Evolutionary conservation across 23 tunicate species (phyloP), one percentile per base, ranked within the genome.

Genomic region (Trididemnum clinides): DNA sequence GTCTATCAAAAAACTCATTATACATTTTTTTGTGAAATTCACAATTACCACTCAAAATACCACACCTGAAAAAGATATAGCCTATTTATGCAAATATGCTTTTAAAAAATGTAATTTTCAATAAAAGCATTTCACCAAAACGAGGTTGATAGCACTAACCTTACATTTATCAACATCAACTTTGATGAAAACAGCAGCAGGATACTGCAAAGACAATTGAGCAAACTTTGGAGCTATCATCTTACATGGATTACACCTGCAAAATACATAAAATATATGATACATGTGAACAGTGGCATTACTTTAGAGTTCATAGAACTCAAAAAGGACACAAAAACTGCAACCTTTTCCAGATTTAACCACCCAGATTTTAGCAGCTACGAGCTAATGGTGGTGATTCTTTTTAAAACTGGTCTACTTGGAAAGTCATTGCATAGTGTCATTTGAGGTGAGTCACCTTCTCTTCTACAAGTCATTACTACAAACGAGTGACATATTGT

Each of bases 161-260:
- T 49, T 18, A 59, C 98, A 93, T 64, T 85, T 72, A 39, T 93
- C 98, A 0, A 93, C 98, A 85, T 93, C 98, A 34, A 93, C 98
- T 84, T 88, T 88, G 1, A 93, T 0, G 80, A 93, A 93, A 19
- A 79, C 70, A 7, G 85, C 88, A 49, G 79, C 66, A 31, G 83
- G 80, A 74, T 84, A 85, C 58, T 84, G 74, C 0, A 28, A 30
- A 5, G 98, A 72, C 12, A 93, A 79, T 81, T 93, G 80, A 22
- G 74, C 39, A 51, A 89, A 89, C 75, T 85, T 81, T 35, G 98
- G 98, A 28, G 98, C 98, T 22, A 93, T 93, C 1, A 39, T 29
- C 72, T 80, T 84, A 49, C 98, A 93, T 34, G 98, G 98, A 3
- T 89, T 88, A 89, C 98, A 93, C 98, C 98, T 91, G 51, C 20